A percentile compares a stretch with the other conserved stretches of the same genome.
Evolutionary conservation across 2,888 invertebrate genomes (phyloP).

Genomic region (Tanytarsus gracilentus): DNA sequence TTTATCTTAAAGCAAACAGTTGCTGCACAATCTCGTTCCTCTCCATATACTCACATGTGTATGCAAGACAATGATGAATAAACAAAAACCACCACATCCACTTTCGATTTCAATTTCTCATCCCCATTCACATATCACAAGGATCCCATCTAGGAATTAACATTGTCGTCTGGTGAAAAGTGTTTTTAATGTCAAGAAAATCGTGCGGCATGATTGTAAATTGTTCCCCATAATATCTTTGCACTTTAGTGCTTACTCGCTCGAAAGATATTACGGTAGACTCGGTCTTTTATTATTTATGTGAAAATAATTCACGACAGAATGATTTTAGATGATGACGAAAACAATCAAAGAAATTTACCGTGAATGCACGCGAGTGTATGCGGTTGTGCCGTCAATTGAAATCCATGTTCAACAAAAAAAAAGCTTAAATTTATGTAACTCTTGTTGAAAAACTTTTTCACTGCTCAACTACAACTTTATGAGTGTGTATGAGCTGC

Average conservation of each 20-base stretch:
- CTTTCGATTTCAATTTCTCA: background rate
- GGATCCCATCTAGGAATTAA: background rate
- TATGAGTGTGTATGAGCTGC: no score
- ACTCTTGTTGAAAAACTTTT: no score
- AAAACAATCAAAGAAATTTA: no score
- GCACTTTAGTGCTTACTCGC: slow-evolving; percentile 9
- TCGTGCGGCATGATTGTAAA: background rate
- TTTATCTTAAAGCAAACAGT: slow-evolving; percentile 13
- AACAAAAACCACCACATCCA: no score
- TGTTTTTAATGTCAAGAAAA: slow-evolving; percentile 21
- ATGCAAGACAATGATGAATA: background rate
- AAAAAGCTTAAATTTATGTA: no score
- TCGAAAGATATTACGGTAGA: slow-evolving; percentile 11
- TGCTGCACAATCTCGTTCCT: background rate
- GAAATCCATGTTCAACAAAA: no score
- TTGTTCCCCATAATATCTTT: slow-evolving; percentile 2
- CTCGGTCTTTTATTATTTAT: background rate
- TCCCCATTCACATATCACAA: background rate
- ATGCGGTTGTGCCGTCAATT: no score
- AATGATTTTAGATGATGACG: no score
- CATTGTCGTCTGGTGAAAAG: background rate
- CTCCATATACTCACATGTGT: background rate
- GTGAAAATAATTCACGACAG: background rate
- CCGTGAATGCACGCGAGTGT: no score
- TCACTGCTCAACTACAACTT: no score